A percentile compares a stretch with the other conserved stretches of the same genome.
Conservation (phyloP, 2,888 invertebrate genomes). For the Heliconius ethilla region DNA sequence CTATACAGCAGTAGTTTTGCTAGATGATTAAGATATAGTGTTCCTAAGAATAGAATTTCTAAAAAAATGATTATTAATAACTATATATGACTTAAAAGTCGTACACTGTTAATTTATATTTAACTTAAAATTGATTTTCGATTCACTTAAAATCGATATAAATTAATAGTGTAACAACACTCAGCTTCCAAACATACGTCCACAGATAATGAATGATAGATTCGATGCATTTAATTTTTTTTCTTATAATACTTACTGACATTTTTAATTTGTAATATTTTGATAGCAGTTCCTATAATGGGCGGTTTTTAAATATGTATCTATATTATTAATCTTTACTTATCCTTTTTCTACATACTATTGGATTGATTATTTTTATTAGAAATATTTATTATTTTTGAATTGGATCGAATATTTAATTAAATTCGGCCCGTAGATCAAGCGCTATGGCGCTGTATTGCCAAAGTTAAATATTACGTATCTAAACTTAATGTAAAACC, state of each 20-base stretch:
- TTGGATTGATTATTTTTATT: not conserved
- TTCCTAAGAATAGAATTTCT: conserved; percentile 46
- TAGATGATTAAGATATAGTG: conserved; percentile 46
- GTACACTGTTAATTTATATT: conserved; percentile 13
- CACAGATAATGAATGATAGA: conserved; percentile 46
- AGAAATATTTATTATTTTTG: not conserved
- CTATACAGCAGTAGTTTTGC: conserved; percentile 44
- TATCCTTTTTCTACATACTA: not conserved
- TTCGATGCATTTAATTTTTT: conserved; percentile 59
- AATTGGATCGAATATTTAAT: conserved; percentile 59
- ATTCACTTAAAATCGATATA: not conserved
- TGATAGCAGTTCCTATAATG: conserved; percentile 42
- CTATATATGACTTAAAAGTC: not conserved
- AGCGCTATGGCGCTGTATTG: conserved; percentile 65
- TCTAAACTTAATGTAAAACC: conserved; percentile 40
- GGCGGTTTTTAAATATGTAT: conserved; percentile 15
- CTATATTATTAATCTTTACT: not conserved
- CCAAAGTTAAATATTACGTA: conserved; percentile 61
- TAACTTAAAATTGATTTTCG: not conserved
- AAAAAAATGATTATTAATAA: conserved; percentile 23
- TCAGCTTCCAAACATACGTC: conserved; percentile 53
- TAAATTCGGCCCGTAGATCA: conserved; percentile 60
- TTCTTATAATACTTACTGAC: conserved; percentile 33
- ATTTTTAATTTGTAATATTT: conserved; percentile 18
- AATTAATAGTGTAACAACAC: conserved; percentile 15